Percentiles rank a stretch among this genome's conserved stretches.
Evolutionary conservation across 2,797 vertebrate genomes (phyloP).

Genomic region (Salarias fasciatus): DNA sequence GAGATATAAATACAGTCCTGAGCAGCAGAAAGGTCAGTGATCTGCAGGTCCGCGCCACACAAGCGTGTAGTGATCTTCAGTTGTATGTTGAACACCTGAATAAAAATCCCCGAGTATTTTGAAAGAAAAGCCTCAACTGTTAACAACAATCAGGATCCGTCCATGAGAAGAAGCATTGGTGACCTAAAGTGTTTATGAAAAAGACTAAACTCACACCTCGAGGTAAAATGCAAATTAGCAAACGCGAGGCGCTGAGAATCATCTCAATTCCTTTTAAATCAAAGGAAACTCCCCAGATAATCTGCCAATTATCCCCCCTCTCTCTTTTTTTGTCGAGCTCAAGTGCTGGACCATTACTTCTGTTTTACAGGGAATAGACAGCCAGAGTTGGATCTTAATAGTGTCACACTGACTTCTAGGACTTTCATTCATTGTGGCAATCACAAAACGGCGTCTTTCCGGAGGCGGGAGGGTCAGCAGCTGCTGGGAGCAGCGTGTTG

Average conservation of each 20-base stretch:
- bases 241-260: neutral
- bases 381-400: conserved; percentile 25
- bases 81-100: too few species aligned
- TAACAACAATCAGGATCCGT: too few species aligned
- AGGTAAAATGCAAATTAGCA: neutral
- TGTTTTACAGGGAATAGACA: conserved; percentile 8
- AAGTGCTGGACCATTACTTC: conserved; percentile 15
- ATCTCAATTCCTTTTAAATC: conserved; percentile 3
- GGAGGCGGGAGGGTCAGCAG: neutral
- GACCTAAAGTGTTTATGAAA: neutral
- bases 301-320: conserved; percentile 20
- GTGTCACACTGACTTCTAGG: conserved; percentile 25
- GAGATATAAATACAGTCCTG: too few species aligned
- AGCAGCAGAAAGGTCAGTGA: too few species aligned
- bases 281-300: conserved; percentile 15
- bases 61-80: too few species aligned
- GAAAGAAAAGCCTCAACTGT: too few species aligned
- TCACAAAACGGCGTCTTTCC: conserved; percentile 22
- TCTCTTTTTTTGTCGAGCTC: neutral
- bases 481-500: conserved; percentile 9
- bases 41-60: too few species aligned
- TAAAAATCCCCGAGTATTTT: too few species aligned
- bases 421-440: conserved; percentile 35
- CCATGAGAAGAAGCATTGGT: too few species aligned
- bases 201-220: neutral